Percentiles rank a stretch among this genome's conserved stretches.
Evolutionary conservation across 2,113 vertebrate genomes (phyloP).

Genomic region (Dicrurus megarhynchus): DNA sequence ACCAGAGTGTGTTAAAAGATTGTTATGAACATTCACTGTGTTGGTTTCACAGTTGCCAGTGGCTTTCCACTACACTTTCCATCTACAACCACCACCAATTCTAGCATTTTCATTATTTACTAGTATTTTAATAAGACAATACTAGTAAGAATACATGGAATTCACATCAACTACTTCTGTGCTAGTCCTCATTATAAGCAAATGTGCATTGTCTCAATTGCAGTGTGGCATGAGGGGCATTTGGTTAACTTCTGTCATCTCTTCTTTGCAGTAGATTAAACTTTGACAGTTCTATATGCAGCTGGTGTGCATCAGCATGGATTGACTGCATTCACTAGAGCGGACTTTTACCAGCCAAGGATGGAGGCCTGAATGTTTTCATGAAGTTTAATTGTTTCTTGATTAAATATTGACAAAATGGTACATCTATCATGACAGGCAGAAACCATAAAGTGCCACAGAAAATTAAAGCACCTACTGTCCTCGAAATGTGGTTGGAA

Average conservation of each 20-base stretch:
- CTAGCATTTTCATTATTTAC: neutral
- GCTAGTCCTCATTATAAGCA: neutral
- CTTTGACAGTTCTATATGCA: neutral
- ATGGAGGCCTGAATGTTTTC: constrained; percentile 44
- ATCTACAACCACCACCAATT: neutral
- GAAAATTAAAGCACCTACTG: constrained; percentile 66
- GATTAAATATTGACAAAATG: constrained; percentile 72
- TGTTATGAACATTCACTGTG: neutral
- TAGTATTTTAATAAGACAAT: neutral
- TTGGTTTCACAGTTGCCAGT: neutral
- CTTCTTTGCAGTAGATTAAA: constrained; percentile 3
- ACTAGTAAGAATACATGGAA: neutral
- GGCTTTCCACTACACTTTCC: neutral
- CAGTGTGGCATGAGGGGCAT: neutral
- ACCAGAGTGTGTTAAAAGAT: neutral
- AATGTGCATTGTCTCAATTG: neutral
- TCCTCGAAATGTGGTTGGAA: constrained; percentile 14
- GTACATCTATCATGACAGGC: constrained; percentile 41
- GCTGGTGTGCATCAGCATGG: neutral
- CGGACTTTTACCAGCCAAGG: neutral
- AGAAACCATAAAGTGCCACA: constrained; percentile 63
- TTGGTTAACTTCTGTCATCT: neutral
- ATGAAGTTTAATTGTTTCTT: constrained; percentile 72
- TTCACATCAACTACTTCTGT: neutral
- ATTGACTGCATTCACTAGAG: neutral